Conservation (phyloP, 2,888 invertebrate genomes). For the Subacronicta megacephala region DNA sequence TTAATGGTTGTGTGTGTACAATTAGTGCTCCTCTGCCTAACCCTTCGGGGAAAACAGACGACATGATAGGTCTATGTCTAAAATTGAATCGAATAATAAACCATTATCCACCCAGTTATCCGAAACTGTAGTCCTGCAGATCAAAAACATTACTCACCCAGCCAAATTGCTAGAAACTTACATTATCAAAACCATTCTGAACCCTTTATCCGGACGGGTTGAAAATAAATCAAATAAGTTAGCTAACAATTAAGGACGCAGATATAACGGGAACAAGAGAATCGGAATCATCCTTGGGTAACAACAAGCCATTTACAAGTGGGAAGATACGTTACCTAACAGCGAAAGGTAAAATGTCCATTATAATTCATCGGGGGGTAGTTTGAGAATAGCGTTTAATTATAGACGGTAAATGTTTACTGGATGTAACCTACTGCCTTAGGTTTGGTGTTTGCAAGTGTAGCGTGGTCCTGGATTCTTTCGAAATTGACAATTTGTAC, state of each 20-base stretch:
- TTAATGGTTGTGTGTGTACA: too few relatives aligned
- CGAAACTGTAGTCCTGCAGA: background rate
- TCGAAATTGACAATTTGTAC: too few relatives aligned
- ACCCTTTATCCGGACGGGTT: conserved; percentile 14
- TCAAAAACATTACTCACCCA: conserved; percentile 17
- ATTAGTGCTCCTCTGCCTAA: too few relatives aligned
- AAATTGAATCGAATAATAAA: too few relatives aligned
- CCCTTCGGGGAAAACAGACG: too few relatives aligned
- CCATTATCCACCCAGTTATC: background rate
- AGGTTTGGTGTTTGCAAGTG: too few relatives aligned
- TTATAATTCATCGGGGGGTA: conserved; percentile 25
- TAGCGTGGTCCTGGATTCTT: too few relatives aligned
- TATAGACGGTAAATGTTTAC: background rate
- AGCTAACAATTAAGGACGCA: conserved; percentile 34
- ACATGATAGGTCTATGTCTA: too few relatives aligned
- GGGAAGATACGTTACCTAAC: conserved; percentile 2
- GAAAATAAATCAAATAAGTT: conserved; percentile 44
- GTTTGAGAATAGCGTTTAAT: conserved; percentile 21
- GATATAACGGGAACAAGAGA: conserved; percentile 13
- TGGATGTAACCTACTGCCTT: conserved; percentile 5
- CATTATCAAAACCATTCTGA: conserved; percentile 14
- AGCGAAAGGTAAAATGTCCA: conserved; percentile 24
- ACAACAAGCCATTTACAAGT: conserved; percentile 19
- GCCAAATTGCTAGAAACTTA: conserved; percentile 23
- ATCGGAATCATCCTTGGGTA: conserved; percentile 13